Base-by-base conservation (phyloP, 2,113 vertebrate genomes). In the Gobius niger region DNA sequence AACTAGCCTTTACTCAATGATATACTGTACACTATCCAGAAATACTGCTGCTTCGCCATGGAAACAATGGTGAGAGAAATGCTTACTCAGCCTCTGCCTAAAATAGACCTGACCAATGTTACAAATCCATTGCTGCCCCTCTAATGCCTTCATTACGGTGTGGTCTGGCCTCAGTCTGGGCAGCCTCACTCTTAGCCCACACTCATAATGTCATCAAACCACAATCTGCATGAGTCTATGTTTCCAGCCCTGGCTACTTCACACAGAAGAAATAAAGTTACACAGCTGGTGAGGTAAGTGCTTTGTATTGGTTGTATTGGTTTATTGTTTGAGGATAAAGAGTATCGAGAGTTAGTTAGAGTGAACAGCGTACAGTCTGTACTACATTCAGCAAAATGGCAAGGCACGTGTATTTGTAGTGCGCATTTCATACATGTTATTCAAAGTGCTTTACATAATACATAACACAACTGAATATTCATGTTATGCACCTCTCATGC, bases 91-190 rank as follows among this genome's bases (percentile, higher is more conserved):
- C 7, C 41, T 16, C 40, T 16, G 57, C 40, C 15, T 42, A 42
- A 60, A 60, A 60, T 60, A 60, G 40, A 60, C 40, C 34, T 16
- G 57, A 44, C 14, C 41, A 8, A 44, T 60, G 40, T 60, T 44
- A 60, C 57, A 60, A 60, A 60, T 60, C 7, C 42, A 60, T 44
- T 40, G 14, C 34, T 60, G 7, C 14, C 40, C 14, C 40, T 44
- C 57, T 60, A 60, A 60, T 60, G 57, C 40, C 24, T 60, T 60
- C 53, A 60, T 60, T 60, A 60, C 57, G 41, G 57, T 60, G 57
- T 60, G 57, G 57, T 42, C 14, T 60, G 40, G 57, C 57, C 57
- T 42, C 40, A 42, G 34, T 60, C 57, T 60, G 40, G 19, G 18
- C 18, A 12, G 53, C 19, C 19, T 56, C 53, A 56, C 53, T 9